Percentiles rank a stretch among this genome's conserved stretches.
These are phyloP conservation scores for Anser brachyrhynchus DNA, from an alignment of 2,113 vertebrate genomes.

Conservation along the genomic window DNA sequence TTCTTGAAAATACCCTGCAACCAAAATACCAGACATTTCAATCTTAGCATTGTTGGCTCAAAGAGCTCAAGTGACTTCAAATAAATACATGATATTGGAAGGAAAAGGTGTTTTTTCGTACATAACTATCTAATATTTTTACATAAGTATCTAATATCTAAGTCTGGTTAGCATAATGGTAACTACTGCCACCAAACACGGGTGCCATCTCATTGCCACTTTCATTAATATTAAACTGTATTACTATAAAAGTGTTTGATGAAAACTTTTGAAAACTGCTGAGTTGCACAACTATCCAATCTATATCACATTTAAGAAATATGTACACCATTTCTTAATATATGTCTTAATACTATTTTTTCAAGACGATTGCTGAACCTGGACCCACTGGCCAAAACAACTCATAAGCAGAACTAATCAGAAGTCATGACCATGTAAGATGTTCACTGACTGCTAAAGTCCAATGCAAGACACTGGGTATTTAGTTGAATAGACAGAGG, in stretches of 20 bases:
- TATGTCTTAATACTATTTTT: not conserved
- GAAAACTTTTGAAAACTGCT: not conserved
- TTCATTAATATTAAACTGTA: not conserved
- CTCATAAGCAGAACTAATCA: not conserved
- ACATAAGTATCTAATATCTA: not conserved
- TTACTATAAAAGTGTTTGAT: not conserved
- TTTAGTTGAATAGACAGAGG: not conserved
- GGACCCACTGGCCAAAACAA: not conserved
- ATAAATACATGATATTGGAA: rapidly evolving
- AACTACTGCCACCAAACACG: not conserved
- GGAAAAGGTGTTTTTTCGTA: not conserved
- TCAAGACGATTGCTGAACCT: not conserved
- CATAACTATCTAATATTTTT: not conserved
- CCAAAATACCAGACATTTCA: slow-evolving; percentile 64
- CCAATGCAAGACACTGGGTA: not conserved
- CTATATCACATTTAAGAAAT: not conserved
- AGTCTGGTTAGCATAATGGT: not conserved
- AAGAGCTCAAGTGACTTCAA: not conserved
- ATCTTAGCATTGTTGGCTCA: slow-evolving; percentile 20
- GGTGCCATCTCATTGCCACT: not conserved
- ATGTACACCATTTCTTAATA: not conserved
- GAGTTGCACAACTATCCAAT: not conserved
- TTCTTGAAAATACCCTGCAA: slow-evolving; percentile 59
- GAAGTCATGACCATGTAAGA: not conserved
- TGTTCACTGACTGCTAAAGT: not conserved